Percentiles rank a stretch among this genome's conserved stretches.
phyloP scores from a whole-genome alignment of 23 tunicate genomes.

The Ciona savignyi region DNA sequence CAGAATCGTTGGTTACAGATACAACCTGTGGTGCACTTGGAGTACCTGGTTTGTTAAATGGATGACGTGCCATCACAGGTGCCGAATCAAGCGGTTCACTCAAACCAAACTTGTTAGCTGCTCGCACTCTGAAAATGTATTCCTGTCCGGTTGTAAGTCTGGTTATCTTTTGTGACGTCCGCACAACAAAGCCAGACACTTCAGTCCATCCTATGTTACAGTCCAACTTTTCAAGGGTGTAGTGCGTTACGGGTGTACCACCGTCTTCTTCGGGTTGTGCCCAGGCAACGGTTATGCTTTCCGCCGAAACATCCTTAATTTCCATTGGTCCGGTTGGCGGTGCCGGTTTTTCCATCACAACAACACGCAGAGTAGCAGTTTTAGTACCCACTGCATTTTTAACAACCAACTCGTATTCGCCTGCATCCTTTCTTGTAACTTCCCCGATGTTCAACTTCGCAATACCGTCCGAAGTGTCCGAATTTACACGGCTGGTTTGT shows the following conservation, averaged over 20 bases:
- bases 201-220: conserved; percentile 72
- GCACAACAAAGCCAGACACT: conserved; percentile 63
- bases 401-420: conserved; percentile 48
- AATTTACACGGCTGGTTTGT: conserved; percentile 39
- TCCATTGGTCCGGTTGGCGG: conserved; percentile 72
- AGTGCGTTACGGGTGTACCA: conserved; percentile 83
- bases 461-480: too few relatives aligned
- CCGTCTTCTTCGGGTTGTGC: conserved; percentile 78
- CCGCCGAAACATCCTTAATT: conserved; percentile 39
- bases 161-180: conserved; percentile 59
- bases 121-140: conserved; percentile 77
- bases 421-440: conserved; percentile 51
- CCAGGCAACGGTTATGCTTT: conserved; percentile 57
- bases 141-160: conserved; percentile 58
- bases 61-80: conserved; percentile 36
- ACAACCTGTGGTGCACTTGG: conserved; percentile 59
- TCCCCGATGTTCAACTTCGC: too few relatives aligned
- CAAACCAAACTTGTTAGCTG: conserved; percentile 87
- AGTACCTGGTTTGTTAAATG: conserved; percentile 31
- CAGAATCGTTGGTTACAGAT: conserved; percentile 52
- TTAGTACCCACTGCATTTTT: conserved; percentile 60
- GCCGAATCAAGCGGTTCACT: conserved; percentile 67
- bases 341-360: conserved; percentile 70
- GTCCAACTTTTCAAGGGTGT: conserved; percentile 76
- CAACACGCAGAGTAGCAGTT: conserved; percentile 48